Evolutionary conservation across 2,113 vertebrate species (phyloP).

Genomic region (Rhea americana): DNA sequence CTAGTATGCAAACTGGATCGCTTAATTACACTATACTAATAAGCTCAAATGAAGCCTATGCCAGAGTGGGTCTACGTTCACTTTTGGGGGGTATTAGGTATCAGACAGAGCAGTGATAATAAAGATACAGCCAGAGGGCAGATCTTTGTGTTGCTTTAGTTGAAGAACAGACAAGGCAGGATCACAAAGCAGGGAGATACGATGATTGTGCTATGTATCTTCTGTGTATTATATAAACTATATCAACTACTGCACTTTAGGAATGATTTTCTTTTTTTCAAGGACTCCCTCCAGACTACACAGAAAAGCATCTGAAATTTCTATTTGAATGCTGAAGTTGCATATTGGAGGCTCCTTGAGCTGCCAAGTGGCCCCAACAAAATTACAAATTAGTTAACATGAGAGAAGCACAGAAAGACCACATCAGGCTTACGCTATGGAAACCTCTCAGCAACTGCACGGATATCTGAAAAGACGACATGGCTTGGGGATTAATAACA

Average conservation of each 20-base stretch:
- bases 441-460: not conserved
- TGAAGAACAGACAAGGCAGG: not conserved
- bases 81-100: not conserved
- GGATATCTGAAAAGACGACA: not conserved
- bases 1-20: not conserved
- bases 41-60: not conserved
- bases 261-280: not conserved
- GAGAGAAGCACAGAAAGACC: not conserved
- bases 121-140: not conserved
- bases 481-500: not conserved
- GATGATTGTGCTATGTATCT: not conserved
- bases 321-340: not conserved
- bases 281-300: not conserved
- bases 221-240: not conserved
- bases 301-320: not conserved
- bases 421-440: not conserved
- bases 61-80: not conserved
- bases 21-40: not conserved
- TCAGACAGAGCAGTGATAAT: not conserved
- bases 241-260: not conserved
- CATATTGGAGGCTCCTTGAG: not conserved
- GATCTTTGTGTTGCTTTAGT: not conserved
- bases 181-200: not conserved
- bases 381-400: not conserved
- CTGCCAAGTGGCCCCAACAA: not conserved